Conservation (phyloP, 2,888 invertebrate species). For the Drosophila barbarae region DNA sequence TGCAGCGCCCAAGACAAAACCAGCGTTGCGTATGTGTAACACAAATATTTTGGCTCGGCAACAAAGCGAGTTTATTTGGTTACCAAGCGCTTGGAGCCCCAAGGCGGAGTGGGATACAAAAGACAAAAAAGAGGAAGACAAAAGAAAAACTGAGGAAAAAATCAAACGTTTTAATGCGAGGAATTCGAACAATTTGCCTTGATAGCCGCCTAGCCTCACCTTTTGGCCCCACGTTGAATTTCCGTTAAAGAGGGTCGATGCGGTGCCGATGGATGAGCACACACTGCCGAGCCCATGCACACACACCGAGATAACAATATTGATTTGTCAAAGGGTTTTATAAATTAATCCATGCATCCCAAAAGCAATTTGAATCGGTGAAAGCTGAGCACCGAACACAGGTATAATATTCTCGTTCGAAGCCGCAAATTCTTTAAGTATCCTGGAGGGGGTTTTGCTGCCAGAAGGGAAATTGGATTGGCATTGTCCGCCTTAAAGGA, state of each 20-base stretch:
- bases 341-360: conserved; percentile 52
- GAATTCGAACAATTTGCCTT: conserved; percentile 68
- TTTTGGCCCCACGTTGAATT: conserved; percentile 13
- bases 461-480: neutral
- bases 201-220: conserved; percentile 38
- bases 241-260: conserved; percentile 22
- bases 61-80: conserved; percentile 70
- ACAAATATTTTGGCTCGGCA: conserved; percentile 61
- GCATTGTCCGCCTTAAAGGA: conserved; percentile 5
- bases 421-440: conserved; percentile 6
- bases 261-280: conserved; percentile 17
- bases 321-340: conserved; percentile 66
- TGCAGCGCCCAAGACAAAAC: conserved; percentile 28
- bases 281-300: conserved; percentile 31
- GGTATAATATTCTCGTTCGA: neutral
- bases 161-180: conserved; percentile 63
- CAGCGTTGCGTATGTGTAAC: conserved; percentile 57
- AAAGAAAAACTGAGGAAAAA: conserved; percentile 12
- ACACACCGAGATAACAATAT: conserved; percentile 49
- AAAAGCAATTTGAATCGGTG: conserved; percentile 28
- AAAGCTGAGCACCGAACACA: conserved; percentile 18
- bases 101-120: conserved; percentile 18
- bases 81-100: conserved; percentile 53
- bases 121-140: conserved; percentile 2
- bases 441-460: neutral